Evolutionary conservation across 2,888 invertebrate species (phyloP).

Genomic region (Drosophila suboccidentalis): DNA sequence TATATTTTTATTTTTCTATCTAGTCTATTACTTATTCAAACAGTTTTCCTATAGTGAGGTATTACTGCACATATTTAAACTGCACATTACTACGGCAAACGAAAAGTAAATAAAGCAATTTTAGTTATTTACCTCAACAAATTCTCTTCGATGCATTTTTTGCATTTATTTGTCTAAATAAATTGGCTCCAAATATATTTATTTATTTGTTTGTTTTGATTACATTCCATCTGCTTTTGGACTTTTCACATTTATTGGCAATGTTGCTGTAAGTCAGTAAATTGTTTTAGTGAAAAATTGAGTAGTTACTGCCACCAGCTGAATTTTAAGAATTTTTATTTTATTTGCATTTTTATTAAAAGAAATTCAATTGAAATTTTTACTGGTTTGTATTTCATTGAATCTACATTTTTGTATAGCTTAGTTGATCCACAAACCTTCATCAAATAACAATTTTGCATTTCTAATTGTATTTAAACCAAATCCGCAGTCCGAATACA

Average conservation of each 20-base stretch:
- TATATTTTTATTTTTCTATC: too few relatives aligned
- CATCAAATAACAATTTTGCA: conserved; percentile 4
- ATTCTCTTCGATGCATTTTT: background rate
- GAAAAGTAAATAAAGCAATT: background rate
- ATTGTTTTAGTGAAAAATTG: background rate
- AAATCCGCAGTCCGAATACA: background rate
- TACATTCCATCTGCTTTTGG: background rate
- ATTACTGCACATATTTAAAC: background rate
- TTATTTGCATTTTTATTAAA: background rate
- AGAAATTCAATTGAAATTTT: background rate
- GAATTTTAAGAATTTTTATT: background rate
- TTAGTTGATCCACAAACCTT: background rate
- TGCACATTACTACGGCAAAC: too few relatives aligned
- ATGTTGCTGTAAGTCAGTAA: background rate
- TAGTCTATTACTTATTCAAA: background rate
- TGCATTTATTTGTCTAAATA: background rate
- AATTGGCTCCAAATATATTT: conserved; percentile 7
- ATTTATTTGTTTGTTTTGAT: background rate
- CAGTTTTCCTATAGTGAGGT: background rate
- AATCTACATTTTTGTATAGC: background rate
- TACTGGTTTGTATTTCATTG: background rate
- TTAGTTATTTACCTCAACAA: conserved; percentile 6
- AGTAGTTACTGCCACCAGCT: background rate
- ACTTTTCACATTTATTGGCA: background rate
- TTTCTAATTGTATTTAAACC: background rate